These are phyloP conservation scores for Iphiclides podalirius DNA, from an alignment of 2,888 invertebrate species.

Conservation along the genomic window DNA sequence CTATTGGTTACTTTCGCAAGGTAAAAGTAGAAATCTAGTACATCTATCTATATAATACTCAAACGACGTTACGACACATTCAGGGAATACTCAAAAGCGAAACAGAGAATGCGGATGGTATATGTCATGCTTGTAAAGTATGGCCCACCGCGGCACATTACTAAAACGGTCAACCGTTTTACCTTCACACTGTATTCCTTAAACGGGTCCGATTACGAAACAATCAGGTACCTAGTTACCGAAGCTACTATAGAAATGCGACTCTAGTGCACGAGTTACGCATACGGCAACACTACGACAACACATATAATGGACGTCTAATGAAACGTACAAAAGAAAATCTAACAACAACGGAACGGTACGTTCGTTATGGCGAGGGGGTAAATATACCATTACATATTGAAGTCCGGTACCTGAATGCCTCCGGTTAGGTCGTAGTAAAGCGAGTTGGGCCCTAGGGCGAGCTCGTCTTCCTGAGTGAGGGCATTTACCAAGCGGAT, in stretches of 20 bases:
- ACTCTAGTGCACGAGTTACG: conserved; percentile 2
- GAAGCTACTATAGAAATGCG: conserved; percentile 32
- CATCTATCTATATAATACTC: no score
- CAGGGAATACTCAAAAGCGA: no score
- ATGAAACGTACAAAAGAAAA: conserved; percentile 3
- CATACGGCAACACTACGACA: conserved; percentile 17
- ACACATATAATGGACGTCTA: conserved; percentile 22
- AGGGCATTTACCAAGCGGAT: conserved; percentile 59
- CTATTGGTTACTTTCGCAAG: no score
- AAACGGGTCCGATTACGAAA: conserved; percentile 52
- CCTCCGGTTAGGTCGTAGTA: conserved; percentile 79
- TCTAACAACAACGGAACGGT: conserved; percentile 26
- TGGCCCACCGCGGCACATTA: no score
- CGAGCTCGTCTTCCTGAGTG: conserved; percentile 78
- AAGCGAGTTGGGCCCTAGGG: conserved; percentile 76
- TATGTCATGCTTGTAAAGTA: no score
- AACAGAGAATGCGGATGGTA: no score
- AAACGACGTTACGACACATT: no score
- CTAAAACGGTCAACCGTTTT: no score
- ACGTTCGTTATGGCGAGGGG: conserved; percentile 15
- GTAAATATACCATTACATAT: conserved; percentile 28
- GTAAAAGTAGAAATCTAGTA: no score
- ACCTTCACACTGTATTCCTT: no score
- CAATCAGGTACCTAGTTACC: conserved; percentile 63
- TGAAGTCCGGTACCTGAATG: conserved; percentile 71